phyloP scores from a whole-genome alignment of 2,888 invertebrate species.

The Euplagia quadripunctaria region DNA sequence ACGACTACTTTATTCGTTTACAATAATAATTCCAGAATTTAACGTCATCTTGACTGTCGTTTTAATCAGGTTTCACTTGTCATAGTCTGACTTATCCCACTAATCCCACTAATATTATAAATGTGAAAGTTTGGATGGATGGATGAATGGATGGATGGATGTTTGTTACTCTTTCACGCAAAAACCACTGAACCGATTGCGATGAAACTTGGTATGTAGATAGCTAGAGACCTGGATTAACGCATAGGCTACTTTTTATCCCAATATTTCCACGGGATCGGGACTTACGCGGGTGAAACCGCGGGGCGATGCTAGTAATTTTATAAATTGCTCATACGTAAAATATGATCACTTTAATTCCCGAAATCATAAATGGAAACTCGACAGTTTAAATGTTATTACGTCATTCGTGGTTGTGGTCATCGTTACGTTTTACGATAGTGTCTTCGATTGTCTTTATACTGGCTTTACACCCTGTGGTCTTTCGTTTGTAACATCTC shows the following conservation, averaged over 20 bases:
- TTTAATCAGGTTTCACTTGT: not conserved
- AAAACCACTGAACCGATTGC: too few relatives aligned
- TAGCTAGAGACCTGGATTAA: too few relatives aligned
- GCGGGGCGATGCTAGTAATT: not conserved
- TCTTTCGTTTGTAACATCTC: conserved; percentile 37
- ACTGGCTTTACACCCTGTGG: conserved; percentile 24
- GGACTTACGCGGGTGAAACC: too few relatives aligned
- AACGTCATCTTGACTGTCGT: not conserved
- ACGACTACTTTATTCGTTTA: not conserved
- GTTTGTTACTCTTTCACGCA: too few relatives aligned
- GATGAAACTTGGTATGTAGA: too few relatives aligned
- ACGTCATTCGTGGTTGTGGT: conserved; percentile 11
- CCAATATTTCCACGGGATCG: too few relatives aligned
- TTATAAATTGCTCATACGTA: not conserved
- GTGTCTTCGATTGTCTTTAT: conserved; percentile 15
- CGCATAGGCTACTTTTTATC: too few relatives aligned
- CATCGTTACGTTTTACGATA: conserved; percentile 10
- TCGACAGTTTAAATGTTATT: not conserved
- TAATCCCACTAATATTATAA: too few relatives aligned
- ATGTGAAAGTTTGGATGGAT: too few relatives aligned
- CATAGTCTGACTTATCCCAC: too few relatives aligned
- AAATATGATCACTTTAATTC: not conserved
- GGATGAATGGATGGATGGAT: too few relatives aligned
- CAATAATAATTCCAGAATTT: not conserved
- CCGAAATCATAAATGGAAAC: not conserved